A percentile compares a stretch with the other conserved stretches of the same genome.
phyloP scores from a whole-genome alignment of 2,113 vertebrate species.

The Corythaeola cristata region DNA sequence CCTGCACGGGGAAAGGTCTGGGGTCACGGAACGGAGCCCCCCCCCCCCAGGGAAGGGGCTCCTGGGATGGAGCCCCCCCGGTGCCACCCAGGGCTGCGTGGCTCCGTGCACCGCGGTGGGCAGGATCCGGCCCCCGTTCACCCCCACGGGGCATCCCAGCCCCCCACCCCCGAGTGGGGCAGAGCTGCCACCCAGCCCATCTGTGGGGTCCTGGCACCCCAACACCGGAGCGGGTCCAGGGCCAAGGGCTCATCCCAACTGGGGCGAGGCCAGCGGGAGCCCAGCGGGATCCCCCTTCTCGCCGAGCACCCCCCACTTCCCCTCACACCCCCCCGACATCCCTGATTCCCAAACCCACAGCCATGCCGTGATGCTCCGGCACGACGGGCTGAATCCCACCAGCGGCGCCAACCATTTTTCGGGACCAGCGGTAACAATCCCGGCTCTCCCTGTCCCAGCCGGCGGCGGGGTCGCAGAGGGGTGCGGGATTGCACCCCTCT shows the following conservation, averaged over 20 bases:
- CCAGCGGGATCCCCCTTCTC: neutral
- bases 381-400: rapidly evolving
- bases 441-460: no score
- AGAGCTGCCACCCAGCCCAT: neutral
- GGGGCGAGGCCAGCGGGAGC: no score
- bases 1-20: no score
- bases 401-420: rapidly evolving
- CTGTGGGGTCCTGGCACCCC: rapidly evolving
- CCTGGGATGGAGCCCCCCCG: neutral
- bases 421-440: rapidly evolving
- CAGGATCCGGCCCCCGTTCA: no score
- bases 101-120: neutral
- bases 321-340: neutral
- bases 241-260: neutral
- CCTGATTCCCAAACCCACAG: neutral
- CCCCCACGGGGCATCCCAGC: neutral
- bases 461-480: rapidly evolving
- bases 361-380: rapidly evolving
- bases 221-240: neutral
- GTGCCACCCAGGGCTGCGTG: neutral
- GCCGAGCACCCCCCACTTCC: no score
- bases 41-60: neutral
- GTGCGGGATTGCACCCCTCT: neutral
- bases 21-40: no score
- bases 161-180: neutral